phyloP scores from a whole-genome alignment of 2,888 invertebrate genomes.

The Lycia hirtaria region DNA sequence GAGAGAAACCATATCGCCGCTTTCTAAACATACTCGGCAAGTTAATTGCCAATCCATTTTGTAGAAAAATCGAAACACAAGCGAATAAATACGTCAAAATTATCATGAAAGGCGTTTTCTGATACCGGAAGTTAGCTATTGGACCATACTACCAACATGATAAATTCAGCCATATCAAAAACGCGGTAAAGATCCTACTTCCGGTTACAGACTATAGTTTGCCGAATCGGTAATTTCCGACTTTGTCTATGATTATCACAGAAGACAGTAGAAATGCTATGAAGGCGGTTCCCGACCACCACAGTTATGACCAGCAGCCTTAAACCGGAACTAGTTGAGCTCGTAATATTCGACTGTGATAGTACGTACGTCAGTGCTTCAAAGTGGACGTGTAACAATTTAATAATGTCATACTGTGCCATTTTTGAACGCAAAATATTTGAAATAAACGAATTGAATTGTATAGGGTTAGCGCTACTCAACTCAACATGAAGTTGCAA shows the following conservation, averaged over 20 bases:
- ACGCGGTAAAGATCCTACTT: slow-evolving; percentile 47
- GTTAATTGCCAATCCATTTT: slow-evolving; percentile 85
- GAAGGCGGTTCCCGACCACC: no score
- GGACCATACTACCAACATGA: slow-evolving; percentile 60
- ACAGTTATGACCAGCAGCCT: no score
- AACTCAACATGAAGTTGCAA: no score
- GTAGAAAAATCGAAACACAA: slow-evolving; percentile 41
- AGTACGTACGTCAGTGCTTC: no score
- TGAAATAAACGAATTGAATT: no score
- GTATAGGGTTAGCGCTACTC: no score
- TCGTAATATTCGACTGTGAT: no score
- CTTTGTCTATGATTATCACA: not conserved
- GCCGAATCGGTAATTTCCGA: slow-evolving; percentile 16
- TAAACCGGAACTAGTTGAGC: no score
- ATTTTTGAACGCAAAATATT: no score
- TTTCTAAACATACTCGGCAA: slow-evolving; percentile 80
- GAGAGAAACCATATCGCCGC: slow-evolving; percentile 82
- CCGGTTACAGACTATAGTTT: slow-evolving; percentile 18
- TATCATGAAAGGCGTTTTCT: slow-evolving; percentile 56
- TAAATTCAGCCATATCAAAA: slow-evolving; percentile 28
- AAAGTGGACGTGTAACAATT: no score
- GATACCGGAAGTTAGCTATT: slow-evolving; percentile 62
- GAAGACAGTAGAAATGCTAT: no score
- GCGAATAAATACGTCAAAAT: slow-evolving; percentile 47
- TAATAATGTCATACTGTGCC: no score